phyloP scores from a whole-genome alignment of 2,888 invertebrate genomes.

The Thera obeliscata region DNA sequence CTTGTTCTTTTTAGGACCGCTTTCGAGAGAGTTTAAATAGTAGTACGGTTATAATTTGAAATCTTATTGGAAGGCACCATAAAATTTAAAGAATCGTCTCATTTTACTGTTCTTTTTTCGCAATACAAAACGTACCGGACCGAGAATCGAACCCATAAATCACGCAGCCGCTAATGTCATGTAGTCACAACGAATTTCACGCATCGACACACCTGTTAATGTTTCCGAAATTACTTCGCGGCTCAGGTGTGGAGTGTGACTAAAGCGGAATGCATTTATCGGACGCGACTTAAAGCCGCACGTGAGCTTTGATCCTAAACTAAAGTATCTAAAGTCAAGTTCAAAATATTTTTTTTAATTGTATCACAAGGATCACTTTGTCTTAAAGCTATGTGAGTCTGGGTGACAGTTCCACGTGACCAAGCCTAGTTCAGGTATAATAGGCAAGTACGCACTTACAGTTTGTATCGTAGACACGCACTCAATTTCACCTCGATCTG shows the following conservation, averaged over 20 bases:
- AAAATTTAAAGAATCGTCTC: neutral
- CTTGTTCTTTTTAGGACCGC: too few species aligned
- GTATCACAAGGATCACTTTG: too few species aligned
- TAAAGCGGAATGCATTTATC: neutral
- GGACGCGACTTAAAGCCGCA: neutral
- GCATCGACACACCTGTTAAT: slow-evolving; percentile 63
- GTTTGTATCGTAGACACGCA: too few species aligned
- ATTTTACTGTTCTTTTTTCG: slow-evolving; percentile 14
- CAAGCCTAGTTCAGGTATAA: too few species aligned
- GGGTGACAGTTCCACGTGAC: too few species aligned
- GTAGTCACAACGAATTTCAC: slow-evolving; percentile 71
- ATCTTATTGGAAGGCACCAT: neutral
- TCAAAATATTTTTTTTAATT: too few species aligned
- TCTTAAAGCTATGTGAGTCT: too few species aligned
- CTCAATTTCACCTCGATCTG: too few species aligned
- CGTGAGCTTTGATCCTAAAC: too few species aligned
- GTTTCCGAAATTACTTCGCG: slow-evolving; percentile 54
- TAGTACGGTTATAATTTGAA: neutral
- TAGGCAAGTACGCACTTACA: too few species aligned
- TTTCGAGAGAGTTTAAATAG: neutral
- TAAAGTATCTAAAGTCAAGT: too few species aligned
- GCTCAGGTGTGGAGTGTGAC: slow-evolving; percentile 25
- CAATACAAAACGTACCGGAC: slow-evolving; percentile 24
- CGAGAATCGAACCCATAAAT: slow-evolving; percentile 57
- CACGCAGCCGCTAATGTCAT: slow-evolving; percentile 64